phyloP scores from a whole-genome alignment of 1,140 invertebrate genomes.

The Manduca sexta region DNA sequence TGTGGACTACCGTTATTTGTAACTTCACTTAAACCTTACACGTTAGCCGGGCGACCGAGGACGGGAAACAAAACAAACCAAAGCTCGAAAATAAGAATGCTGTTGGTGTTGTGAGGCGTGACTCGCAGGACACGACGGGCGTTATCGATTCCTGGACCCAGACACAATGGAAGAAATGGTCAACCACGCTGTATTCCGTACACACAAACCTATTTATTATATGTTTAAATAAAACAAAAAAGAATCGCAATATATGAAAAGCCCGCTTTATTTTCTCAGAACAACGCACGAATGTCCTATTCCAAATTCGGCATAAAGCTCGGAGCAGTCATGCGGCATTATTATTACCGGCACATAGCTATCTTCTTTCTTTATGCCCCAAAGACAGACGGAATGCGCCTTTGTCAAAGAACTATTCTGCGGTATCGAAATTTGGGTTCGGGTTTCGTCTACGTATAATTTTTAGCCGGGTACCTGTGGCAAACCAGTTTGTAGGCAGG shows the following conservation, averaged over 20 bases:
- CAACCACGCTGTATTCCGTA: not conserved
- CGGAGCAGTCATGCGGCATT: constrained; percentile 7
- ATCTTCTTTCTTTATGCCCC: constrained; percentile 25
- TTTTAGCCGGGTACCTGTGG: constrained; percentile 56
- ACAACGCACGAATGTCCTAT: too few relatives aligned
- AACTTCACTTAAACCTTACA: not conserved
- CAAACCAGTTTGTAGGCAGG: constrained; percentile 44
- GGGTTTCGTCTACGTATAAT: constrained; percentile 56
- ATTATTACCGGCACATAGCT: constrained; percentile 16
- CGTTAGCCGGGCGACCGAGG: not conserved
- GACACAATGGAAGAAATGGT: not conserved
- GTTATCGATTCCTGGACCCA: constrained; percentile 34
- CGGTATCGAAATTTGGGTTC: constrained; percentile 35
- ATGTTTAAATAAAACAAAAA: too few relatives aligned
- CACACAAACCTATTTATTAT: not conserved
- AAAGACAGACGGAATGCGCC: constrained; percentile 43
- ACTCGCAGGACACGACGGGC: constrained; percentile 39
- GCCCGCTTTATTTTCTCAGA: too few relatives aligned
- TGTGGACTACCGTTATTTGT: not conserved
- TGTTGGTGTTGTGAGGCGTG: constrained; percentile 25
- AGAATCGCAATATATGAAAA: too few relatives aligned
- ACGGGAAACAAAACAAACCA: not conserved
- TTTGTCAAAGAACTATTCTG: constrained; percentile 36
- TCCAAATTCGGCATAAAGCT: constrained; percentile 2
- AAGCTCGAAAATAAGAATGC: constrained; percentile 8